A percentile compares a stretch with the other conserved stretches of the same genome.
Conservation (phyloP, 2,797 vertebrate species). For the Orientallactaga sibirica region DNA sequence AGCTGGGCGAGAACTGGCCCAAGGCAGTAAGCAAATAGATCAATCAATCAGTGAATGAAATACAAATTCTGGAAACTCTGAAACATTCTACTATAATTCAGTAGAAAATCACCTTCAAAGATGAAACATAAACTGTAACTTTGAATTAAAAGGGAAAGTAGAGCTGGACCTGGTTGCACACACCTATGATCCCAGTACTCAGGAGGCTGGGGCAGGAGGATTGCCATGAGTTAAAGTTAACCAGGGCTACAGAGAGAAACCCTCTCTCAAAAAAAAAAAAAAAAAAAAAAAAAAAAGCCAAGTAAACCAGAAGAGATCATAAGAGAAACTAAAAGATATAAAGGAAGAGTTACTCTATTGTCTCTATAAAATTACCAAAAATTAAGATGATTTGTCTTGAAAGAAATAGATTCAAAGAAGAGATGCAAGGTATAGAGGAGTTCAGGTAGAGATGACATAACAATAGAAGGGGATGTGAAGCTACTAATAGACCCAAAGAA, state of each 20-base stretch:
- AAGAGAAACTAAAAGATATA: conserved; percentile 9
- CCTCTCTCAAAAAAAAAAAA: background rate
- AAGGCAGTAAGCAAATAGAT: background rate
- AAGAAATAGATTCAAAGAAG: conserved; percentile 16
- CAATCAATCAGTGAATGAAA: background rate
- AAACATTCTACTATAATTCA: background rate
- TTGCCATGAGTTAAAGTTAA: background rate
- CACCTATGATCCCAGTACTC: background rate
- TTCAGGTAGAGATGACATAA: background rate
- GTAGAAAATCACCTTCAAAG: background rate
- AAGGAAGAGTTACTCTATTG: background rate
- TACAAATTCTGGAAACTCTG: background rate
- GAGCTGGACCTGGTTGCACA: background rate
- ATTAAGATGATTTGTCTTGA: background rate
- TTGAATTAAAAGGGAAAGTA: background rate
- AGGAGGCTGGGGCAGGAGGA: background rate
- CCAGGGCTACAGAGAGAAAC: background rate
- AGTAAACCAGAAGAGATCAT: background rate
- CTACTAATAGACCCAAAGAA: background rate
- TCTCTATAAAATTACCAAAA: background rate
- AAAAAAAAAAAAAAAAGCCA: background rate
- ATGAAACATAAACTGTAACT: background rate
- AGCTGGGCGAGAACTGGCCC: background rate
- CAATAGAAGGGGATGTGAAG: background rate
- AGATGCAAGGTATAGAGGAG: background rate